Evolutionary conservation across 2,113 vertebrate species (phyloP), one percentile per base, ranked within the genome.

Genomic region (Sapajus apella): DNA sequence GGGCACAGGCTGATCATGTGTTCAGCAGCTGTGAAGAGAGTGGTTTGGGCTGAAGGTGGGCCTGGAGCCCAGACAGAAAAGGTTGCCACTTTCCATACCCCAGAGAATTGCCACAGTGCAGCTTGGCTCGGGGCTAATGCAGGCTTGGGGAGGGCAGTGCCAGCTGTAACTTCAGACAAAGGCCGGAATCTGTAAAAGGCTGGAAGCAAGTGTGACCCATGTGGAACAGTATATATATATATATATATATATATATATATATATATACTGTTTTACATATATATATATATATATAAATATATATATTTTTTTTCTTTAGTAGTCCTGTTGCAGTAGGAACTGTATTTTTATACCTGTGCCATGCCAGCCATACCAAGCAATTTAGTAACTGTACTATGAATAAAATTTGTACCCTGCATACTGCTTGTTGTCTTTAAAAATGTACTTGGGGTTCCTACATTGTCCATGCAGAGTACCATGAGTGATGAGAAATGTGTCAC

Each of bases 111-210:
- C 30, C 18, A 1, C 35, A 5, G 68, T 1, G 0, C n/a, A 43
- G 56, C 37, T 75, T 3, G 3, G 25, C 56, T 30, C 35, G 23
- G 70, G 23, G 4, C 21, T 40, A 12, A 23, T 47, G 35, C 8
- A 21, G 30, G 25, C 23, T 8, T 0, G 0, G 4, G 20, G 81
- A 73, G 47, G 79, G 66, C 20, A 21, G 0, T 0, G 0, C n/a
- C 16, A 13, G 27, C 32, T 3, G 0, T 25, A 25, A 13, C 23
- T 43, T 40, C 40, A 73, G 47, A 66, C 55, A 87, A 17, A 47
- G 52, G 5, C 2, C 10, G 11, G 37, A 72, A 6, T 32, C 14
- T 14, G 3, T 58, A 12, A 47, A 73, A 52, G 32, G 12, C 7
- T 16, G 3, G 40, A 30, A 52, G 20, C 18, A 9, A 16, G 3